Conservation (phyloP, 2,113 vertebrate species). For the Myiopsitta monachus region DNA sequence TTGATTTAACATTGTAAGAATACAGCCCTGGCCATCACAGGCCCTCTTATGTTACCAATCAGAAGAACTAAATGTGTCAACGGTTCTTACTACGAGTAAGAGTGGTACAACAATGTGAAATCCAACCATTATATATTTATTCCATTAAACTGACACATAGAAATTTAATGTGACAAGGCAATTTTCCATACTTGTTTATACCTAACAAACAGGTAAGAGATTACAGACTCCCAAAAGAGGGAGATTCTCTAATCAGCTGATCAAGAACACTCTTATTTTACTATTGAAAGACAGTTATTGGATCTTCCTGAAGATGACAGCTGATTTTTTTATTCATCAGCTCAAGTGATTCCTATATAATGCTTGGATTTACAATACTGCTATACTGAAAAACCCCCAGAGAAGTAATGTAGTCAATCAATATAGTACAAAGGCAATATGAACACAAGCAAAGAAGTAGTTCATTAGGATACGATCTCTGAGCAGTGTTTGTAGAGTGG, state of each 20-base stretch:
- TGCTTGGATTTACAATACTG: background rate
- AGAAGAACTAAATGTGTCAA: background rate
- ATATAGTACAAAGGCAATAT: background rate
- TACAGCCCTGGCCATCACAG: background rate
- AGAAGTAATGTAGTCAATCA: background rate
- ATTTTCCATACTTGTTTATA: background rate
- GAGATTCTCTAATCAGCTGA: background rate
- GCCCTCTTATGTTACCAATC: background rate
- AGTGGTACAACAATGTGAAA: background rate
- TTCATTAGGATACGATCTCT: constrained; percentile 20
- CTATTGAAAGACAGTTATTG: background rate
- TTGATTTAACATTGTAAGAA: background rate
- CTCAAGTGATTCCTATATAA: background rate
- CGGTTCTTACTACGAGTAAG: background rate
- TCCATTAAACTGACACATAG: background rate
- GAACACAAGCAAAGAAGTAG: background rate
- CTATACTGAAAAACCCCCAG: background rate
- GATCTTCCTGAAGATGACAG: background rate
- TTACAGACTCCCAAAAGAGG: background rate
- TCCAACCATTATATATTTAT: background rate
- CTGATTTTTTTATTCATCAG: background rate
- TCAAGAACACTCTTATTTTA: background rate
- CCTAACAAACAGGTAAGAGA: background rate
- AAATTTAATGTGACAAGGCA: background rate
- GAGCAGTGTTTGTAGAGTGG: background rate